phyloP scores from a whole-genome alignment of 1,140 invertebrate species.

The Vanessa tameamea region DNA sequence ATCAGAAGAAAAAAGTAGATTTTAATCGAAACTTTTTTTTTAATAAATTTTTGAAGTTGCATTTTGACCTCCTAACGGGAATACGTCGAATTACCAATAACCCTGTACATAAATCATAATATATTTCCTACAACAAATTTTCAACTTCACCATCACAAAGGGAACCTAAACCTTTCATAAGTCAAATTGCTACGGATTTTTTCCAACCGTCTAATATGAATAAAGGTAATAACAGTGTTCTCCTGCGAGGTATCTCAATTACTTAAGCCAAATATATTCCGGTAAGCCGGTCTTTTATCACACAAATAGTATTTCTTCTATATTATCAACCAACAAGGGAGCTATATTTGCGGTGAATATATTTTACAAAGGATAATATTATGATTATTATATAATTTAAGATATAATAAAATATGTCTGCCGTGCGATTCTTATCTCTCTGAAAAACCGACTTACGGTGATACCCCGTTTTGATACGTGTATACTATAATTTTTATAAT shows the following conservation, averaged over 20 bases:
- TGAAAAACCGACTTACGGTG: too few relatives aligned
- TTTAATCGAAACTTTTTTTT: too few relatives aligned
- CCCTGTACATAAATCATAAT: too few relatives aligned
- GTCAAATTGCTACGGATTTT: conserved; percentile 14
- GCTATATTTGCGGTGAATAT: background rate
- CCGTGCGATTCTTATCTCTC: too few relatives aligned
- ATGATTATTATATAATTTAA: background rate
- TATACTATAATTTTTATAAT: too few relatives aligned
- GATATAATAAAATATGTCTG: too few relatives aligned
- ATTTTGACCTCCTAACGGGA: too few relatives aligned
- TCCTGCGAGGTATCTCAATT: conserved; percentile 26
- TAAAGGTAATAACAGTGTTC: conserved; percentile 24
- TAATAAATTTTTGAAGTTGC: too few relatives aligned
- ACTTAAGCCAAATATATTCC: conserved; percentile 29
- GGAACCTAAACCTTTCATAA: background rate
- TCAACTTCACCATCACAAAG: background rate
- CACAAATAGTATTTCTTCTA: conserved; percentile 21
- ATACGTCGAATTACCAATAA: too few relatives aligned
- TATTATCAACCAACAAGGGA: background rate
- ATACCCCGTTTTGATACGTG: too few relatives aligned
- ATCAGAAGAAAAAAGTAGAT: too few relatives aligned
- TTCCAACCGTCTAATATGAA: conserved; percentile 21
- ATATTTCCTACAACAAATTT: background rate
- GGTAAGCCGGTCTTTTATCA: conserved; percentile 28
- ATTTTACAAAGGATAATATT: background rate